Conservation (phyloP, 2,797 vertebrate species). For the Coendou prehensilis region DNA sequence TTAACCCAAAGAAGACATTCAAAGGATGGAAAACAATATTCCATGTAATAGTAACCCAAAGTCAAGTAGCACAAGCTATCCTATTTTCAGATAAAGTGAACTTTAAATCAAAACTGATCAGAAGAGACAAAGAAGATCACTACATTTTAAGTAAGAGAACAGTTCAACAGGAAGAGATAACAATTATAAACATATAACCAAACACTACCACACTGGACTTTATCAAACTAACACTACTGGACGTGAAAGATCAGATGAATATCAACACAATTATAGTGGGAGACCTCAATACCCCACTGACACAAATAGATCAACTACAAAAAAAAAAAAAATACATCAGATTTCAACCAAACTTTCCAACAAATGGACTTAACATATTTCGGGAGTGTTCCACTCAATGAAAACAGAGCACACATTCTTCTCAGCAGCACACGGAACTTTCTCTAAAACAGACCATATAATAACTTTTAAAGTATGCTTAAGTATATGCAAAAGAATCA, state of each 20-base stretch:
- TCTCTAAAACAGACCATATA: neutral
- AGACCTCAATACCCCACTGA: neutral
- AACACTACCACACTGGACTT: neutral
- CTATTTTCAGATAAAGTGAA: too few species aligned
- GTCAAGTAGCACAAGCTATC: too few species aligned
- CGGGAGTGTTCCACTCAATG: neutral
- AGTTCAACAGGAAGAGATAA: too few species aligned
- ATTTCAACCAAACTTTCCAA: neutral
- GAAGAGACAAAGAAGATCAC: neutral
- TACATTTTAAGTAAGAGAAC: neutral
- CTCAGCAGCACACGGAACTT: neutral
- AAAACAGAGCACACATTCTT: neutral
- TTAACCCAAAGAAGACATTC: too few species aligned
- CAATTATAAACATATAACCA: too few species aligned
- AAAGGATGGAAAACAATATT: too few species aligned
- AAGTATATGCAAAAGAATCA: neutral
- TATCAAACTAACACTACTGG: neutral
- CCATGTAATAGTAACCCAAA: too few species aligned
- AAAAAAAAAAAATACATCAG: neutral
- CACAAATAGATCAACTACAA: neutral
- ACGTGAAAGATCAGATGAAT: neutral
- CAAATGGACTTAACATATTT: neutral
- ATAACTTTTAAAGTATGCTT: neutral
- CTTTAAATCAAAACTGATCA: too few species aligned
- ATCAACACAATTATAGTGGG: neutral